phyloP scores from a whole-genome alignment of 53 echinoderm and acorn worm species.

The Glandiceps talaboti region DNA sequence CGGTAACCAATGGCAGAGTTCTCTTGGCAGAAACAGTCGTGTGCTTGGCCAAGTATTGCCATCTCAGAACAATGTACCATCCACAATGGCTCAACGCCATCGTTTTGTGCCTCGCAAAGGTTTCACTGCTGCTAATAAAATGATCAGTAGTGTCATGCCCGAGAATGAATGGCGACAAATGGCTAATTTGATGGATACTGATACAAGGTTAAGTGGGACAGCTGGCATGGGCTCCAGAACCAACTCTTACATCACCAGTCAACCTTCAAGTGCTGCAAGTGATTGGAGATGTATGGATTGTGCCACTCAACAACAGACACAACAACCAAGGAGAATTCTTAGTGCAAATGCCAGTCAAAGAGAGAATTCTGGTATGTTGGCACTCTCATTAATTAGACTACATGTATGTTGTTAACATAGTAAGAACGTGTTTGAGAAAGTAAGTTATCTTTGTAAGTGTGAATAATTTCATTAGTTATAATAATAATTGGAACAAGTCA shows the following conservation, averaged over 20 bases:
- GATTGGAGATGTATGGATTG: conserved; percentile 54
- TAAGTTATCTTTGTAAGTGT: background rate
- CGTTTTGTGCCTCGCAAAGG: conserved; percentile 43
- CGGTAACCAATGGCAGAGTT: conserved; percentile 36
- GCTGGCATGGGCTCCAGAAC: conserved; percentile 14
- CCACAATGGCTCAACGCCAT: conserved; percentile 30
- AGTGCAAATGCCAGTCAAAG: conserved; percentile 57
- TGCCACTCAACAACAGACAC: conserved; percentile 14
- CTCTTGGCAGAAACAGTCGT: conserved; percentile 33
- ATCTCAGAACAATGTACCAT: conserved; percentile 11
- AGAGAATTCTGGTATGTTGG: conserved; percentile 33
- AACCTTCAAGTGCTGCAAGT: conserved; percentile 31
- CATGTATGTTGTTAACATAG: too few species aligned
- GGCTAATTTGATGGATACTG: conserved; percentile 35
- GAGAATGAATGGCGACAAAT: conserved; percentile 65
- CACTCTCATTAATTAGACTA: too few species aligned
- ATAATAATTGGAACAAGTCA: background rate
- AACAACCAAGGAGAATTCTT: conserved; percentile 43
- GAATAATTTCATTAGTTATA: background rate
- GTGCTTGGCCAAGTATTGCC: conserved; percentile 10
- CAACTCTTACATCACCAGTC: conserved; percentile 5
- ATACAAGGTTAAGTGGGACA: conserved; percentile 6
- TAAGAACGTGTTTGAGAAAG: too few species aligned
- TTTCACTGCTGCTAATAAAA: conserved; percentile 13
- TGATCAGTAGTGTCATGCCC: conserved; percentile 29